Conservation (phyloP, 2,888 invertebrate species). For the Operophtera brumata region DNA sequence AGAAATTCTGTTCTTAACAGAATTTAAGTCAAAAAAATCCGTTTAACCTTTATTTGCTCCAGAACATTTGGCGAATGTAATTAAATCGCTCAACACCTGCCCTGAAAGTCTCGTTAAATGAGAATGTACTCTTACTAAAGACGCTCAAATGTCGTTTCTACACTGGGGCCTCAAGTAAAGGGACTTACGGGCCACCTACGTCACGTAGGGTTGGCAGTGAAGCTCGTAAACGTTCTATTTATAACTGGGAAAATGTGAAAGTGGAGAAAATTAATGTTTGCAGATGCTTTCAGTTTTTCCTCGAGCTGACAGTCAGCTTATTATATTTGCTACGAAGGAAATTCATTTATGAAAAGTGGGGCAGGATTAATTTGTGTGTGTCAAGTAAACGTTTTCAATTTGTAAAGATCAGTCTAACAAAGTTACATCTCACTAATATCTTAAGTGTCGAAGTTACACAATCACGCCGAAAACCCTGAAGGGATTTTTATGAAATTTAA, state of each 20-base stretch:
- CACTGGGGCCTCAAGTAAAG: conserved; percentile 1
- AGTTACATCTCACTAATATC: too few species aligned
- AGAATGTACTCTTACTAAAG: too few species aligned
- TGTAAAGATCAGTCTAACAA: too few species aligned
- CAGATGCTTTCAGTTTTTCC: conserved; percentile 20
- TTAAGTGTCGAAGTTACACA: too few species aligned
- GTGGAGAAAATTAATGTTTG: conserved; percentile 25
- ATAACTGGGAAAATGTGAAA: conserved; percentile 24
- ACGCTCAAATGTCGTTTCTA: neutral
- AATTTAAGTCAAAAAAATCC: too few species aligned
- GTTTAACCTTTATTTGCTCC: too few species aligned
- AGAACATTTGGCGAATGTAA: too few species aligned
- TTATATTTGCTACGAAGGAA: conserved; percentile 7
- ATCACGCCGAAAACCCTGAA: too few species aligned
- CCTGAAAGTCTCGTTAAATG: too few species aligned
- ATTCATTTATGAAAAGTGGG: conserved; percentile 3
- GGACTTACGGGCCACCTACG: conserved; percentile 4
- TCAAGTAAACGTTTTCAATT: neutral
- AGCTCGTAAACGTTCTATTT: conserved; percentile 25
- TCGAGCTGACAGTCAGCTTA: conserved; percentile 7
- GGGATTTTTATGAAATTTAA: too few species aligned
- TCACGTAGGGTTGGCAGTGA: conserved; percentile 7
- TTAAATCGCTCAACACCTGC: too few species aligned
- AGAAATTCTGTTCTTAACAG: too few species aligned
- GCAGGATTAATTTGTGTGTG: neutral